Base-by-base conservation (phyloP, 2,888 invertebrate genomes). In the Acronicta aceris region DNA sequence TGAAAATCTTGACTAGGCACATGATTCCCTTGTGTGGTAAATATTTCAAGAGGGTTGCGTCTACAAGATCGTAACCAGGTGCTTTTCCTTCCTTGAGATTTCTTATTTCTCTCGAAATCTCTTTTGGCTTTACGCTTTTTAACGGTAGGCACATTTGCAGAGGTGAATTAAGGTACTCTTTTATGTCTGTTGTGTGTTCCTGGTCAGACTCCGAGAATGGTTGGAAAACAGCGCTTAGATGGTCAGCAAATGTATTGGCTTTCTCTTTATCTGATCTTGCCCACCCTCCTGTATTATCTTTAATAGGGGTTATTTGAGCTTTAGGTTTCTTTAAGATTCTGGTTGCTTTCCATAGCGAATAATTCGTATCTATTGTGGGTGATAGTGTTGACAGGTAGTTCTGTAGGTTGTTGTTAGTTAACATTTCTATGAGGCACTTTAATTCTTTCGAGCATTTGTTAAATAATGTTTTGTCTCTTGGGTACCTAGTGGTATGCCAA, bases 11-110 rank as follows among this genome's bases (percentile, higher is more conserved):
- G 5, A 17, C 15, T 10, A 16, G 9, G 2, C 1, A 5, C 43
- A 43, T 21, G 12, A 43, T 13, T 8, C 52, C 59, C 8, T 53
- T 53, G 6, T 57, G 7, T 17, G 63, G 59, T 6, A 70, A 47
- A 0, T 60, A 25, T 49, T 59, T 62, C n/a, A 52, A 58, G 27
- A 52, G 12, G 6, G 21, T 38, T 7, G 40, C 41, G n/a, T 52
- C 52, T 10, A 68, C 55, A 3, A 60, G 45, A 25, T 63, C 68
- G 48, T 63, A 68, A 1, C 68, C 68, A 0, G 69, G 62, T 17
- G 27, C n/a, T 27, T 57, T 69, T 57, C 36, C 41, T 50, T 33
- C 33, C 10, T 25, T 48, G 33, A 12, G 41, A 16, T 40, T n/a
- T 47, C 27, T 17, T 43, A 54, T 46, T 16, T 45, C 46, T n/a